Evolutionary conservation across 2,888 invertebrate species (phyloP).

Genomic region (Lingula anatina): DNA sequence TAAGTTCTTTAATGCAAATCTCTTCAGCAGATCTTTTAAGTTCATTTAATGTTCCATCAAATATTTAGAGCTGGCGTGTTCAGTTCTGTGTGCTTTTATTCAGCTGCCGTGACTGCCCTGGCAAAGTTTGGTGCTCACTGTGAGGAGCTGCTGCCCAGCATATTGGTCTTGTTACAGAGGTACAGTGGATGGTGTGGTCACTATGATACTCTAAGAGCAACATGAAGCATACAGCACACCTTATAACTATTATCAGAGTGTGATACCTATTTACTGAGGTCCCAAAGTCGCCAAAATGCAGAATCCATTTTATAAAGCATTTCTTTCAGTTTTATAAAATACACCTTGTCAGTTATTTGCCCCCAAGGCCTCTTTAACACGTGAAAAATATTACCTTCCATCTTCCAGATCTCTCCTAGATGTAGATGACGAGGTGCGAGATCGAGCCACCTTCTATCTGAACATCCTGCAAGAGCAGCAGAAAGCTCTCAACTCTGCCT

Average conservation of each 20-base stretch:
- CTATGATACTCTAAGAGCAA: too few species aligned
- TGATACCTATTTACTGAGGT: background rate
- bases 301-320: too few species aligned
- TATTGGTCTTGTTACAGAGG: conserved; percentile 63
- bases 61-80: conserved; percentile 94
- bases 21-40: too few species aligned
- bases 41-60: conserved; percentile 49
- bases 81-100: conserved; percentile 88
- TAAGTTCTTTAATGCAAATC: too few species aligned
- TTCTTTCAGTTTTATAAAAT: too few species aligned
- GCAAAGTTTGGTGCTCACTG: conserved; percentile 97
- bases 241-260: too few species aligned
- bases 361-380: too few species aligned
- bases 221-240: too few species aligned
- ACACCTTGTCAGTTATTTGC: too few species aligned
- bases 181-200: too few species aligned
- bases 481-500: conserved; percentile 48
- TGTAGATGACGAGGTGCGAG: conserved; percentile 96
- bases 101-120: conserved; percentile 92
- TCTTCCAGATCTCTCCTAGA: conserved; percentile 65
- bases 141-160: conserved; percentile 79
- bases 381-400: background rate
- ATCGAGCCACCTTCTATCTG: conserved; percentile 94
- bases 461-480: conserved; percentile 63
- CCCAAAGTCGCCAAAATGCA: background rate